A percentile compares a stretch with the other conserved stretches of the same genome.
Conservation (phyloP, 2,797 vertebrate genomes). For the Bufotes viridis region DNA sequence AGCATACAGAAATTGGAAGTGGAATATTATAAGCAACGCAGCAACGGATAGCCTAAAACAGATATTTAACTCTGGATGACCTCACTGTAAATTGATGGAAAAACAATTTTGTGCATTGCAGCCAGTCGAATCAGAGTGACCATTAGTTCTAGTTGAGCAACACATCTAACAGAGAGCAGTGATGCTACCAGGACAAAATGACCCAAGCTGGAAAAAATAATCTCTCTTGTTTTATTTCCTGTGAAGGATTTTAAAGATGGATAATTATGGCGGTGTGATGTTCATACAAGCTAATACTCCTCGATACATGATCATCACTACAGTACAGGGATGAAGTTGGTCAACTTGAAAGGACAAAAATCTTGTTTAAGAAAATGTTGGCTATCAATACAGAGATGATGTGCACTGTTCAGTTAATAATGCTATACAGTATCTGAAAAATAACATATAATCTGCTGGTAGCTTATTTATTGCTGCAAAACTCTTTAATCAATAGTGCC, state of each 20-base stretch:
- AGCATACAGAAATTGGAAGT: neutral
- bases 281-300: conserved; percentile 43
- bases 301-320: conserved; percentile 19
- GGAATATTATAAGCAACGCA: neutral
- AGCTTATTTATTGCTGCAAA: neutral
- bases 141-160: conserved; percentile 55
- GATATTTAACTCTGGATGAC: conserved; percentile 36
- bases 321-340: conserved; percentile 16
- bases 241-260: conserved; percentile 52
- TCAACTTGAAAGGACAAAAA: conserved; percentile 42
- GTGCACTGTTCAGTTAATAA: neutral
- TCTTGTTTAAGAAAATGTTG: neutral
- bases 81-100: conserved; percentile 33
- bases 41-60: conserved; percentile 4
- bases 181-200: conserved; percentile 30
- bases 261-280: conserved; percentile 47
- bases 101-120: conserved; percentile 29
- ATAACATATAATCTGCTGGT: neutral
- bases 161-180: conserved; percentile 21
- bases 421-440: neutral
- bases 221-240: conserved; percentile 55
- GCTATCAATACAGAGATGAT: neutral
- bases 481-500: neutral
- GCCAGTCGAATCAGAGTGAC: conserved; percentile 33
- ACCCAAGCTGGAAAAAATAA: conserved; percentile 33